phyloP scores from a whole-genome alignment of 1,140 invertebrate species.

The Drosophila bipectinata region DNA sequence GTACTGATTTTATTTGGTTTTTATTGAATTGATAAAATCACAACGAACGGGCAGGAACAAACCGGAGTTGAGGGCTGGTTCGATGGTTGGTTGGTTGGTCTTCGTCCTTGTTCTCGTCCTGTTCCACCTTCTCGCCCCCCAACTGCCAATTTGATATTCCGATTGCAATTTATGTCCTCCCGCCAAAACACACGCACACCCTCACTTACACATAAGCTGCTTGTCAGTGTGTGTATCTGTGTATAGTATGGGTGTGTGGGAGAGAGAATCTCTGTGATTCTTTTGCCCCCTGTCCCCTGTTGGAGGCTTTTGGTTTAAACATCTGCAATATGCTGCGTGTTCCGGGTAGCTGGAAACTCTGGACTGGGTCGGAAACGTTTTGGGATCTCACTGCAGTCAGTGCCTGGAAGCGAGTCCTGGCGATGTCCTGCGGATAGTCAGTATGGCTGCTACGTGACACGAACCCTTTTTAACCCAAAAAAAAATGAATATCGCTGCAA shows the following conservation, averaged over 20 bases:
- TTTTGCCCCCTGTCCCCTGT: constrained; percentile 36
- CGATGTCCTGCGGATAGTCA: neutral
- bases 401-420: constrained; percentile 1
- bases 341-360: constrained; percentile 20
- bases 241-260: constrained; percentile 4
- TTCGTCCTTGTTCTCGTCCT: constrained; percentile 34
- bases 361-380: constrained; percentile 39
- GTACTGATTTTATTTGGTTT: constrained; percentile 83
- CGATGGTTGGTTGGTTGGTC: neutral
- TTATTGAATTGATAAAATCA: constrained; percentile 84
- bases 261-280: constrained; percentile 65
- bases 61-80: constrained; percentile 38
- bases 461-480: neutral
- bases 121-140: constrained; percentile 23
- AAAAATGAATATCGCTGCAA: no score
- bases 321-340: constrained; percentile 77
- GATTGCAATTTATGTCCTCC: constrained; percentile 78
- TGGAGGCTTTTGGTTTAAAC: constrained; percentile 63
- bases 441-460: neutral
- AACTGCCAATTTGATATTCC: constrained; percentile 80
- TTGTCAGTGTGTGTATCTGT: constrained; percentile 22
- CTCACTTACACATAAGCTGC: constrained; percentile 24
- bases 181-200: constrained; percentile 17
- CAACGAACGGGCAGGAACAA: constrained; percentile 42
- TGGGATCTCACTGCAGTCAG: constrained; percentile 66